phyloP scores from a whole-genome alignment of 2,113 vertebrate genomes.

The Strix aluco region DNA sequence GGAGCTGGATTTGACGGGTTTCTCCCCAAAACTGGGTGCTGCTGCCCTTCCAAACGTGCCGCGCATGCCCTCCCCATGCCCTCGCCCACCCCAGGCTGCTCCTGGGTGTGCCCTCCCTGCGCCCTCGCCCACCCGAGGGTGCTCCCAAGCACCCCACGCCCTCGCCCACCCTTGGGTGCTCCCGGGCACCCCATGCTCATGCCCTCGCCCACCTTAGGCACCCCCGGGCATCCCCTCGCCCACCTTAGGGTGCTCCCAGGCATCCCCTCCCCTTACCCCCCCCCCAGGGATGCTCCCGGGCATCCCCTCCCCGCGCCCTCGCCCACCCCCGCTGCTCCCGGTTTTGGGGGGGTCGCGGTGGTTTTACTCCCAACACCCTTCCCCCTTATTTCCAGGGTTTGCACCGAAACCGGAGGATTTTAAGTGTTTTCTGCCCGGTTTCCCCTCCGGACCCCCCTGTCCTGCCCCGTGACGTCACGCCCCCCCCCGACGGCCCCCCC shows the following conservation, averaged over 20 bases:
- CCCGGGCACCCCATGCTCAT: not conserved
- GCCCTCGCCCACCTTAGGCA: too few relatives aligned
- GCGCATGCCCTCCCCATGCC: fast-evolving
- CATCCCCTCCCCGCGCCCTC: not conserved
- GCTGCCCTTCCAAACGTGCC: not conserved
- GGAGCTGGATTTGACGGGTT: too few relatives aligned
- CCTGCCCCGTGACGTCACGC: not conserved
- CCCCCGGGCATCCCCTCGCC: too few relatives aligned
- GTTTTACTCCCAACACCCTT: not conserved
- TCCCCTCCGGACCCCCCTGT: not conserved
- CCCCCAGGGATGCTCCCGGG: not conserved
- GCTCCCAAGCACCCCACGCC: fast-evolving
- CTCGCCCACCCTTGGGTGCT: fast-evolving
- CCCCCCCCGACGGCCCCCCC: not conserved
- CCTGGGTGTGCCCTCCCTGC: not conserved
- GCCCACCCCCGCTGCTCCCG: not conserved
- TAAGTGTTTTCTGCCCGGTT: not conserved
- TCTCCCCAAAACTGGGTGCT: not conserved
- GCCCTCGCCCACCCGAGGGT: fast-evolving
- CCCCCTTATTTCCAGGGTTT: not conserved
- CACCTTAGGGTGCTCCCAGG: not conserved
- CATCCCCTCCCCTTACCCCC: not conserved
- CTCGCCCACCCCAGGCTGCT: not conserved
- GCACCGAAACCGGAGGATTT: not conserved
- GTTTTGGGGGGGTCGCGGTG: not conserved